Evolutionary conservation across 92 coral and sea anemone species (phyloP), one percentile per base, ranked within the genome.

Genomic region (Plumapathes pennacea): DNA sequence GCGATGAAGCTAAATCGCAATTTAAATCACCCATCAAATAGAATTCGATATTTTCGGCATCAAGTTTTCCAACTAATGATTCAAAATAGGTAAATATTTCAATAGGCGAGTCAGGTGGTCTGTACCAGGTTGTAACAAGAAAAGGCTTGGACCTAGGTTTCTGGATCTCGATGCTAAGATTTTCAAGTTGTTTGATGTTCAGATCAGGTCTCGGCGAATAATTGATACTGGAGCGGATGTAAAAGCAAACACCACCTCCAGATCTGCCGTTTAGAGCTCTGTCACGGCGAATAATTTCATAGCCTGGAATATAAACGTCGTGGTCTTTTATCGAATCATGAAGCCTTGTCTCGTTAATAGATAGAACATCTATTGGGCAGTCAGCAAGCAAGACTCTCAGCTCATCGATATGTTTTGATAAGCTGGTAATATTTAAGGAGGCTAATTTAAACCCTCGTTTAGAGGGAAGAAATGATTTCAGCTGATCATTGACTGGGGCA

Each of bases 201-300:
- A 82, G 58, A 25, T 54, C 79, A 6, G 40, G 62, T 10, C 62
- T 62, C 1, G 53, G 33, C 21, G 51, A 28, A 33, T 9, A 56
- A 44, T 66, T 50, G 23, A 33, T 66, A 13, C 11, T 71, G 24
- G 65, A 60, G 23, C 74, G 68, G 54, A 63, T 46, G 51, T 71
- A 81, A 58, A 66, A 24, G 20, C 88, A 81, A 66, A 65, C 88
- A 14, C 76, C 76, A 21, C 88, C 80, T 61, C 74, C 74, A 29
- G 26, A 36, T 42, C 83, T 47, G 23, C 80, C 71, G 24, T 60
- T 62, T 21, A 8, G 36, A 22, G 34, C 54, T 18, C 81, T 43
- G 56, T 78, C 66, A 26, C 72, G 80, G 24, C 75, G 67, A 28
- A 79, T 56, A 57, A 79, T 71, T 7, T 79, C 68, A 31, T 79